A percentile compares a stretch with the other conserved stretches of the same genome.
phyloP scores from a whole-genome alignment of 2,888 invertebrate genomes.

The Keiferia lycopersicella region DNA sequence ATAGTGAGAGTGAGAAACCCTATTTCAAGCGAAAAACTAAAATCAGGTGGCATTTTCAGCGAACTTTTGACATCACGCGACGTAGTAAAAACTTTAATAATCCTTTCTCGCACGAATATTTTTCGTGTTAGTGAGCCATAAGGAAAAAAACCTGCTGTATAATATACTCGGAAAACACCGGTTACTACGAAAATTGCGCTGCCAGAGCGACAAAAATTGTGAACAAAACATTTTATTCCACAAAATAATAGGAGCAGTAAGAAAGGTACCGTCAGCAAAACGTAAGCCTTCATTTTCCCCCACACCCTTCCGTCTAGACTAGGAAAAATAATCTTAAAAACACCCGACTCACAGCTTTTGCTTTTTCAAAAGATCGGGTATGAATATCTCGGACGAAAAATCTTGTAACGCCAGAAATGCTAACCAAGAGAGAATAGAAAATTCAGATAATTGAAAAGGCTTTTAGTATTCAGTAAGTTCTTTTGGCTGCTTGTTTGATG shows the following conservation, averaged over 20 bases:
- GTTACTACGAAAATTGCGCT: constrained; percentile 23
- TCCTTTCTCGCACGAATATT: neutral
- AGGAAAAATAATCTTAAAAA: constrained; percentile 47
- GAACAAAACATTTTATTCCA: constrained; percentile 48
- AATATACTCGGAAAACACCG: constrained; percentile 22
- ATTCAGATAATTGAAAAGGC: neutral
- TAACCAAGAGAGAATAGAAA: neutral
- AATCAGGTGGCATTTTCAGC: neutral
- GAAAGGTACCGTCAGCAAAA: constrained; percentile 46
- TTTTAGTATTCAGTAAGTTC: neutral
- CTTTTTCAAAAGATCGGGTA: constrained; percentile 5
- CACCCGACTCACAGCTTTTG: constrained; percentile 16
- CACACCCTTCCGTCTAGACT: constrained; percentile 54
- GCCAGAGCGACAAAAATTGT: constrained; percentile 35
- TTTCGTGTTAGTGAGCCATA: neutral
- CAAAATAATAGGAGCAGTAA: constrained; percentile 45
- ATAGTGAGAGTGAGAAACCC: neutral
- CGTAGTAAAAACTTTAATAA: neutral
- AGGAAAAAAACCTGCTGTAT: constrained; percentile 15
- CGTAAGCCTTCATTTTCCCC: constrained; percentile 34
- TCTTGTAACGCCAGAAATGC: constrained; percentile 21
- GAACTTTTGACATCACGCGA: neutral
- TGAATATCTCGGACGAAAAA: constrained; percentile 20
- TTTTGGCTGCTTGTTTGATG: neutral
- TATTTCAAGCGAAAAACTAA: neutral